Conservation (phyloP, 2,797 vertebrate species). For the Mergus octosetaceus region DNA sequence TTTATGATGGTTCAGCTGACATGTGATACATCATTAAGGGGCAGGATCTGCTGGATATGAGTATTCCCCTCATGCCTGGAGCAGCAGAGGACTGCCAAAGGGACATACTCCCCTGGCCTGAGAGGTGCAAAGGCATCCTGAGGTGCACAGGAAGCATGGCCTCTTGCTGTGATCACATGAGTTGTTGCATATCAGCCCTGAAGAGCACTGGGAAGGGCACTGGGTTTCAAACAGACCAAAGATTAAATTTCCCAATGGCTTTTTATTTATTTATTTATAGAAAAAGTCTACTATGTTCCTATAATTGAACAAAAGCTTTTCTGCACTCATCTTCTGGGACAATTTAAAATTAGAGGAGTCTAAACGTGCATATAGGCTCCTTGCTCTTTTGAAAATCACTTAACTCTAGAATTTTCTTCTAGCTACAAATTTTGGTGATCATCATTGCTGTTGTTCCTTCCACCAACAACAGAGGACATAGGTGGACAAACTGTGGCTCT, state of each 20-base stretch:
- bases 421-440: not conserved
- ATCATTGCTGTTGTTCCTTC: not conserved
- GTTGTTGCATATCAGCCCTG: accelerated
- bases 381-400: not conserved
- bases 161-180: accelerated
- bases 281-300: not conserved
- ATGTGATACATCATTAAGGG: not conserved
- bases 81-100: not conserved
- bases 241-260: not conserved
- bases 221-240: not conserved
- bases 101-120: not conserved
- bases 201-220: not conserved
- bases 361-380: not conserved
- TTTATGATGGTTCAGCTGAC: not conserved
- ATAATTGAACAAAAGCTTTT: not conserved
- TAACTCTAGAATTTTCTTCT: not conserved
- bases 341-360: not conserved
- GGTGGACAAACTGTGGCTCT: not conserved
- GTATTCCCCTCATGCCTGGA: not conserved
- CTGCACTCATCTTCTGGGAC: not conserved
- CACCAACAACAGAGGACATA: not conserved
- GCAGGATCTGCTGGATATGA: not conserved
- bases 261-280: not conserved
- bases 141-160: not conserved
- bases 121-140: not conserved